A percentile compares a stretch with the other conserved stretches of the same genome.
Conservation (phyloP, 2,113 vertebrate species). For the Calidris pugnax region DNA sequence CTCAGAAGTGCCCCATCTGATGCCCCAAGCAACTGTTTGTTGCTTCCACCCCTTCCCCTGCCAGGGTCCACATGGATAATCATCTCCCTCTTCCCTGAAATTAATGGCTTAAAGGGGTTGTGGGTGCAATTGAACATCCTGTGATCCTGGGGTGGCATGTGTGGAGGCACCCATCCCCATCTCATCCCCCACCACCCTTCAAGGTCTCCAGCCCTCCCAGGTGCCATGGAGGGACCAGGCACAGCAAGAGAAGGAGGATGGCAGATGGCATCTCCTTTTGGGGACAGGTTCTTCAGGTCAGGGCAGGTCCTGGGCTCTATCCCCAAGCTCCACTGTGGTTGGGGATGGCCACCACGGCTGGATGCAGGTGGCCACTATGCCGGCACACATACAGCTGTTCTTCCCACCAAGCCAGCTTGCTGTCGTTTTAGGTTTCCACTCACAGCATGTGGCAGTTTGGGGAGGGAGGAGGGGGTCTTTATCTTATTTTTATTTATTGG, state of each 20-base stretch:
- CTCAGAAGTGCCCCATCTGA: neutral
- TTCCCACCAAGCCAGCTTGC: rapidly evolving
- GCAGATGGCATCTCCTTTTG: rapidly evolving
- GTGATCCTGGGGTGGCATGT: neutral
- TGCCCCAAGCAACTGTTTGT: neutral
- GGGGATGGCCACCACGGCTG: rapidly evolving
- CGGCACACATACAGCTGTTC: rapidly evolving
- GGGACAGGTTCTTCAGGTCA: neutral
- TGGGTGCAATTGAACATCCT: neutral
- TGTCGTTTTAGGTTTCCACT: neutral
- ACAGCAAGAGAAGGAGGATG: neutral
- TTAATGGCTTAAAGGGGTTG: neutral
- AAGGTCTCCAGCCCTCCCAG: neutral
- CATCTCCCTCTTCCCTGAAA: neutral
- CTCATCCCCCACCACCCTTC: neutral
- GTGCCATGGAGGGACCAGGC: neutral
- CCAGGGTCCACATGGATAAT: neutral
- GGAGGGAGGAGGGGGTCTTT: neutral
- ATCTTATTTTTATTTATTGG: neutral
- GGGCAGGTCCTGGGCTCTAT: neutral
- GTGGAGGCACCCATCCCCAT: neutral
- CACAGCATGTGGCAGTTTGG: rapidly evolving
- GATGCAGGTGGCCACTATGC: rapidly evolving
- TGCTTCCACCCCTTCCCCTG: neutral
- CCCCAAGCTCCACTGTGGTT: rapidly evolving